A percentile compares a stretch with the other conserved stretches of the same genome.
These are phyloP conservation scores for Chrysolina americana DNA, from an alignment of 2,888 invertebrate genomes.

Conservation along the genomic window DNA sequence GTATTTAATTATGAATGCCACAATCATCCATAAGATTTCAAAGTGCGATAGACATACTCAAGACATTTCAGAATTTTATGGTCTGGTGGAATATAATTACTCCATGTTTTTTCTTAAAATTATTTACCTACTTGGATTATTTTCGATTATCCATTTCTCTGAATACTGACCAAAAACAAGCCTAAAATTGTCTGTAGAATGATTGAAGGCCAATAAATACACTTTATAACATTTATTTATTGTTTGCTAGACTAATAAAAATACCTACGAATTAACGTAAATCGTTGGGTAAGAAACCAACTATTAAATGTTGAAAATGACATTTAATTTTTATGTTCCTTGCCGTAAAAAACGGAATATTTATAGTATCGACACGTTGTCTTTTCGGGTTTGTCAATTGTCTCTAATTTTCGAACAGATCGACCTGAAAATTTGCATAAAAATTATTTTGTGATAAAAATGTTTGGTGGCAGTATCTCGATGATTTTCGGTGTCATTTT, in stretches of 20 bases:
- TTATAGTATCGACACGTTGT: background rate
- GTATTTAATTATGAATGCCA: too few species aligned
- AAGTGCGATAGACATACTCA: too few species aligned
- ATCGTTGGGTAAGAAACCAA: background rate
- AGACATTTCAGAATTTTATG: too few species aligned
- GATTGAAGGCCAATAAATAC: constrained; percentile 5
- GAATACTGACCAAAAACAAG: background rate
- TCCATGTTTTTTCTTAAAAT: background rate
- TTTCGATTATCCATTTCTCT: background rate
- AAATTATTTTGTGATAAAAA: too few species aligned
- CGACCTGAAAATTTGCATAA: too few species aligned
- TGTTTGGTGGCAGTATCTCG: too few species aligned
- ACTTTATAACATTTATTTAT: background rate
- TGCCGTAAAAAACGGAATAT: constrained; percentile 9
- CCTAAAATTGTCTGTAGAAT: background rate
- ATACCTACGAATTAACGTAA: background rate
- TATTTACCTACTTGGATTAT: background rate
- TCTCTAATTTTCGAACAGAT: background rate
- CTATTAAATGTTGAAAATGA: background rate
- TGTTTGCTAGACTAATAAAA: background rate
- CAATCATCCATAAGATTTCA: too few species aligned
- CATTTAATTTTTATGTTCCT: constrained; percentile 1
- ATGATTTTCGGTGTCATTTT: too few species aligned
- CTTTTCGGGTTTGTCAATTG: background rate
- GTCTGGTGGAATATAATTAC: background rate